These are phyloP conservation scores for Marmota flaviventris DNA, from an alignment of 2,113 vertebrate genomes.

Conservation along the genomic window DNA sequence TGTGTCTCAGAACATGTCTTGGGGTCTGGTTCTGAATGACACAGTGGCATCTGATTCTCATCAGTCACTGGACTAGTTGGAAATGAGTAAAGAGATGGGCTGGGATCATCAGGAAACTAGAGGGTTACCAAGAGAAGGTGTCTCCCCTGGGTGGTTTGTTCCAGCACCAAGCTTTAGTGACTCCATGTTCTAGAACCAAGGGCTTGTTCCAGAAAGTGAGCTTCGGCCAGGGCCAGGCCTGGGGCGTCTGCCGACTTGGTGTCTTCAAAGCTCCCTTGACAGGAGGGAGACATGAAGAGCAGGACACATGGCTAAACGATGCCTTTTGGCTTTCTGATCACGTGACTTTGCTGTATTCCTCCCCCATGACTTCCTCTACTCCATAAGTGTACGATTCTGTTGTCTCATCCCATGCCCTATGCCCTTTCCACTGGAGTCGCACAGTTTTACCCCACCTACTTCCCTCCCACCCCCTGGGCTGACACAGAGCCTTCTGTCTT, in stretches of 20 bases:
- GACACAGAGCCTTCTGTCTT: conserved; percentile 91
- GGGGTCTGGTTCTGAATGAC: background rate
- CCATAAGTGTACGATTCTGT: conserved; percentile 62
- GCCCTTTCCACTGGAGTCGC: conserved; percentile 82
- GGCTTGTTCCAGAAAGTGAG: background rate
- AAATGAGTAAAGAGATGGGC: background rate
- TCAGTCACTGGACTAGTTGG: background rate
- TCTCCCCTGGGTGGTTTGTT: background rate
- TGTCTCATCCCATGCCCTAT: background rate
- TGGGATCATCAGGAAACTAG: background rate
- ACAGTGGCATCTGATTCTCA: background rate
- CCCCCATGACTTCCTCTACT: background rate
- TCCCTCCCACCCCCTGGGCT: conserved; percentile 75
- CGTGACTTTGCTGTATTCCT: background rate
- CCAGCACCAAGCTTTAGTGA: background rate
- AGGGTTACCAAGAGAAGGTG: background rate
- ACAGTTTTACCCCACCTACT: conserved; percentile 85
- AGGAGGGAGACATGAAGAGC: background rate
- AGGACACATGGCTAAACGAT: rapidly evolving
- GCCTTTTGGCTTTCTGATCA: background rate
- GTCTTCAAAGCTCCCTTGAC: background rate
- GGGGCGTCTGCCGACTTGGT: background rate
- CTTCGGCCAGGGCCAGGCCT: background rate
- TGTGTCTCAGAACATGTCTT: background rate
- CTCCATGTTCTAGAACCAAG: background rate